Evolutionary conservation across 2,888 invertebrate species (phyloP), one percentile per base, ranked within the genome.

Genomic region (Beris morrisii): DNA sequence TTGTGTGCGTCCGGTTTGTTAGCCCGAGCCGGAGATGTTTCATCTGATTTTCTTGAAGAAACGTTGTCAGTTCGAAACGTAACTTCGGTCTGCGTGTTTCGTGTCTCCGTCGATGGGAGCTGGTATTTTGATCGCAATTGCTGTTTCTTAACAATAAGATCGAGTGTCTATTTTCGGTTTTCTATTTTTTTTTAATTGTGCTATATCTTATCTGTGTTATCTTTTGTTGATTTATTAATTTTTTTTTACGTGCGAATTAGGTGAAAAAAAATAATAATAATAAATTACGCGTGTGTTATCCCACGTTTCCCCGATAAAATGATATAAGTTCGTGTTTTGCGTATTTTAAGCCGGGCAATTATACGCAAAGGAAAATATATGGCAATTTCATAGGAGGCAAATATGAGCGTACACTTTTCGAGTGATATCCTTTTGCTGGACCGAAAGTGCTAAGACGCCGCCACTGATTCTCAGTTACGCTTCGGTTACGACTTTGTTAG

Each of bases 41-140:
- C 58, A 46, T 58, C 58, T 46, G 52, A 11, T 28, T 22, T 52
- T 28, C 12, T 30, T 45, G 9, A 4, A 7, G 5, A 38, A 38
- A 7, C 38, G 38, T 38, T n/a, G 58, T 58, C 58, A 58, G 58
- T 58, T 12, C 12, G 58, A 30, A 58, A 58, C 58, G 58, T 58
- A 46, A n/a, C 58, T 45, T 46, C 45, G 58, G 38, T 13, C n/a
- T 30, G 58, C 15, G 58, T 45, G 46, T 46, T 46, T 45, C 46
- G 30, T 30, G 13, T 43, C 15, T 28, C 5, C 44, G 56, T 44
- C 46, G 58, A 45, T 22, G n/a, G 7, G 45, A 58, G 45, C 45
- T 58, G 22, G 5, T 28, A 46, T n/a, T 52, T 22, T 22, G 5
- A 22, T 58, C 44, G 58, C 55, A 2, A 22, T 22, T 58, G 56